phyloP scores from a whole-genome alignment of 2,888 invertebrate species.

The Hyles lineata region DNA sequence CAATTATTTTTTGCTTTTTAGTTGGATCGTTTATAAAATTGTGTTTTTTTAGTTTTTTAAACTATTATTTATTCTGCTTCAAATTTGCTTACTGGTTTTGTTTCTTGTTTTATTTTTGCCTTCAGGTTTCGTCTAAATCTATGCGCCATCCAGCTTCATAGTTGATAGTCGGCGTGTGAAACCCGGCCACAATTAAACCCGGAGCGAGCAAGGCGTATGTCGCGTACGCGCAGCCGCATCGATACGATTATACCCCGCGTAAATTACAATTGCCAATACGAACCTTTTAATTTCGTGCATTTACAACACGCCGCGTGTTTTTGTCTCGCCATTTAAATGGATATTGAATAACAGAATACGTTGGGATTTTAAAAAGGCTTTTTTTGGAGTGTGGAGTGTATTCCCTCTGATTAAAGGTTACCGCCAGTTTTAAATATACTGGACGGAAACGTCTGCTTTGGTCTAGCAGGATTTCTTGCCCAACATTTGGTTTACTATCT shows the following conservation, averaged over 20 bases:
- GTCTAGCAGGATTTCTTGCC: no score
- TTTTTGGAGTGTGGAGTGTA: background rate
- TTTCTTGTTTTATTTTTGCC: no score
- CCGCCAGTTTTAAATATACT: no score
- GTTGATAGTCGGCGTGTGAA: constrained; percentile 30
- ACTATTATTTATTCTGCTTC: no score
- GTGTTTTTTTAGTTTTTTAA: no score
- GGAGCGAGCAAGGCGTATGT: constrained; percentile 58
- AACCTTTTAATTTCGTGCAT: constrained; percentile 47
- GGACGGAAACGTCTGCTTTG: no score
- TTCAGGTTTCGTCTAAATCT: no score
- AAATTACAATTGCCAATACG: constrained; percentile 56
- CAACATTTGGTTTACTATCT: no score
- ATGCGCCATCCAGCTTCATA: constrained; percentile 35
- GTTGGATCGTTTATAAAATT: no score
- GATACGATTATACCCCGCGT: constrained; percentile 61
- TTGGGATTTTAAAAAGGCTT: background rate
- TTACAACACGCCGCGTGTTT: constrained; percentile 25
- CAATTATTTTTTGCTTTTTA: no score
- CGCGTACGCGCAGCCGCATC: constrained; percentile 48
- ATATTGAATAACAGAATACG: constrained; percentile 16
- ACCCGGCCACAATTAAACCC: constrained; percentile 63
- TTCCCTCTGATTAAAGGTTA: background rate
- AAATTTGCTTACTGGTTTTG: no score
- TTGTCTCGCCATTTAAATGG: constrained; percentile 19